Percentiles rank a stretch among this genome's conserved stretches.
phyloP scores from a whole-genome alignment of 2,113 vertebrate genomes.

The Chelonoidis abingdonii region DNA sequence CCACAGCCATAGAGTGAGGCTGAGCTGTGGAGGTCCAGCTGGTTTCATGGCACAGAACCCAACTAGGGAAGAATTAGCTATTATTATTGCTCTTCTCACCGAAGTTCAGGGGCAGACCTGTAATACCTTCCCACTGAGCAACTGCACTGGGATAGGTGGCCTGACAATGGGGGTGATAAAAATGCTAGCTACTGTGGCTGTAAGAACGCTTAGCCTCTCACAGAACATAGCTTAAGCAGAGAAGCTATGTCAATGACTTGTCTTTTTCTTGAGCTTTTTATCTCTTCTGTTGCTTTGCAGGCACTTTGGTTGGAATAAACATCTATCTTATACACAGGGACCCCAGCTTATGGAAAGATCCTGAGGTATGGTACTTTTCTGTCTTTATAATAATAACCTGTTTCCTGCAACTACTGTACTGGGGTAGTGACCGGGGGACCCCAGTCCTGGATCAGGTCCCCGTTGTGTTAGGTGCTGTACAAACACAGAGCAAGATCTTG shows the following conservation, averaged over 20 bases:
- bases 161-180: not conserved
- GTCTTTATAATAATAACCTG: not conserved
- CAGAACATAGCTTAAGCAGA: not conserved
- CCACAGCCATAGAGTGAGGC: not conserved
- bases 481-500: not conserved
- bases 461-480: not conserved
- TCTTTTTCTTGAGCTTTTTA: not conserved
- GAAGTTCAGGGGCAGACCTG: not conserved
- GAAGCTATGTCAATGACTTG: not conserved
- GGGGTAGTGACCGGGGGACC: not conserved
- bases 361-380: constrained; percentile 72
- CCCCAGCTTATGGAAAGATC: constrained; percentile 75
- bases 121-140: not conserved
- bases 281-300: constrained; percentile 56
- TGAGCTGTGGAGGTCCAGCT: not conserved
- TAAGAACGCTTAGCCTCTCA: not conserved
- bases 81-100: not conserved
- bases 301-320: constrained; percentile 36
- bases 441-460: not conserved
- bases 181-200: not conserved
- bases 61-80: not conserved
- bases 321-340: constrained; percentile 79
- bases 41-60: not conserved
- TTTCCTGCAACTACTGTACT: not conserved
- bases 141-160: not conserved